phyloP scores from a whole-genome alignment of 2,113 vertebrate genomes.

The Sisor rabdophorus region DNA sequence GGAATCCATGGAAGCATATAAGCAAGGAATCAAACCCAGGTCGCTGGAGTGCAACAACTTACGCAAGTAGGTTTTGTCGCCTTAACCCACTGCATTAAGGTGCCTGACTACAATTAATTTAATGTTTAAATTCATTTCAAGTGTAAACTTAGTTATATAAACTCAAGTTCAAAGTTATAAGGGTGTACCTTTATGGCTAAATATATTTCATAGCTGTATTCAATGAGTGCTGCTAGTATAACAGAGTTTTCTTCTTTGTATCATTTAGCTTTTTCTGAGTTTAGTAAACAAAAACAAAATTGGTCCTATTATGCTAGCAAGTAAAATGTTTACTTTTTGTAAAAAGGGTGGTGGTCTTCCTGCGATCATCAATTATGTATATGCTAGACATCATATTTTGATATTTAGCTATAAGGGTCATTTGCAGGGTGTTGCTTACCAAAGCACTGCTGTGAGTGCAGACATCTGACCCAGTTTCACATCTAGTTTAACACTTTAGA shows the following conservation, averaged over 20 bases:
- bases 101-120: too few species aligned
- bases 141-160: too few species aligned
- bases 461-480: not conserved
- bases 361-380: not conserved
- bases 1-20: too few species aligned
- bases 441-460: constrained; percentile 13
- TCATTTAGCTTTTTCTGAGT: too few species aligned
- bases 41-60: too few species aligned
- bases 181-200: not conserved
- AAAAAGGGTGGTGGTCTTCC: not conserved
- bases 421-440: constrained; percentile 4
- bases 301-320: not conserved
- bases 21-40: too few species aligned
- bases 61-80: too few species aligned
- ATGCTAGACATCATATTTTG: not conserved
- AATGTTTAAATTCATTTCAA: too few species aligned
- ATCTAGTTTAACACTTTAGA: constrained; percentile 4
- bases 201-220: not conserved
- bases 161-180: not conserved
- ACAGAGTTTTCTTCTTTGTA: too few species aligned
- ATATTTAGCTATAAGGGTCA: not conserved
- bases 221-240: too few species aligned
- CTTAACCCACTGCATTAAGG: too few species aligned
- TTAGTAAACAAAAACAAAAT: not conserved
- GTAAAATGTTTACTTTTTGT: not conserved